Evolutionary conservation across 1,140 invertebrate species (phyloP).

Genomic region (Samia ricini): DNA sequence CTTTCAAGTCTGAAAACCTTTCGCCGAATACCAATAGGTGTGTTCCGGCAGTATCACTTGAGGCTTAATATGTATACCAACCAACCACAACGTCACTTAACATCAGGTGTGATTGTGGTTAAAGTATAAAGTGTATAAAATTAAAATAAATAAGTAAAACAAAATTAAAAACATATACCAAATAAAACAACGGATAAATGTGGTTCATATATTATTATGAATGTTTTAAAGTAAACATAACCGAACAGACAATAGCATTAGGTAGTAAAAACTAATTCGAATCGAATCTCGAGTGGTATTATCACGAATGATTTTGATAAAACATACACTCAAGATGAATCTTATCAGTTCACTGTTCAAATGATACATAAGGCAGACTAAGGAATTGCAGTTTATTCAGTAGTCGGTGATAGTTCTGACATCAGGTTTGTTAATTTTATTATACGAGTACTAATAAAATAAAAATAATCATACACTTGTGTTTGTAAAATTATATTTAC

Average conservation of each 20-base stretch:
- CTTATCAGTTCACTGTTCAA: slow-evolving; percentile 35
- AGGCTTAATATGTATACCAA: no score
- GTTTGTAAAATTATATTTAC: neutral
- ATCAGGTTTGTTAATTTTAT: slow-evolving; percentile 7
- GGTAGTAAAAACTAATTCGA: neutral
- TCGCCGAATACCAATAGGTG: no score
- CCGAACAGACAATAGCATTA: neutral
- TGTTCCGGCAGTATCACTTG: no score
- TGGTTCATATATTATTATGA: neutral
- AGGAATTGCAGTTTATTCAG: slow-evolving; percentile 1
- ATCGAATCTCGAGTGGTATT: neutral
- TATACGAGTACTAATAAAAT: neutral
- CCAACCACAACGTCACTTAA: no score
- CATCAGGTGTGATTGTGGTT: no score
- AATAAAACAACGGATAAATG: neutral
- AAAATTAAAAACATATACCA: neutral
- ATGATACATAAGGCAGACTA: slow-evolving; percentile 3
- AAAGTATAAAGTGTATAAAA: no score
- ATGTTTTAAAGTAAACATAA: neutral
- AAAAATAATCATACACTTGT: neutral
- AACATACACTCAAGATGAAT: slow-evolving; percentile 38
- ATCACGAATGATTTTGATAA: slow-evolving; percentile 29
- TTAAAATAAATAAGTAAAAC: no score
- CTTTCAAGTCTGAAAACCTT: no score
- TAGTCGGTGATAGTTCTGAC: slow-evolving; percentile 6